These are phyloP conservation scores for Odontomyia ornata DNA, from an alignment of 2,888 invertebrate genomes.

Conservation along the genomic window DNA sequence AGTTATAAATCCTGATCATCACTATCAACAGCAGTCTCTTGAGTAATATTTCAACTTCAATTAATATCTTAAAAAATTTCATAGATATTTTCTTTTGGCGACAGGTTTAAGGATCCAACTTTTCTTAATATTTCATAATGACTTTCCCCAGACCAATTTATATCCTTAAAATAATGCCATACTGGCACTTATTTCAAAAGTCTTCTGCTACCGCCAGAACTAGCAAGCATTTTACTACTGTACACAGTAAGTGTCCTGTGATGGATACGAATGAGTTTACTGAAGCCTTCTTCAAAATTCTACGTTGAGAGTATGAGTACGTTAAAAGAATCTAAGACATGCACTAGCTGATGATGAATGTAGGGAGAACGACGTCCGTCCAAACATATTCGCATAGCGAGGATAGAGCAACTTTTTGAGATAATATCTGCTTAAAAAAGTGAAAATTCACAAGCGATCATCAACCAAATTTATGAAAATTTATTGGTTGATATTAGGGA, in stretches of 20 bases:
- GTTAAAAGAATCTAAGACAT: too few species aligned
- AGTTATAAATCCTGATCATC: too few species aligned
- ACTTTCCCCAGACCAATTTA: constrained; percentile 26
- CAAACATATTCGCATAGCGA: background rate
- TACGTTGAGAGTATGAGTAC: background rate
- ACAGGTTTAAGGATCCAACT: background rate
- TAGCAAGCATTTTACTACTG: background rate
- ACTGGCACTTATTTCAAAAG: background rate
- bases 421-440: too few species aligned
- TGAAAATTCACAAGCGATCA: too few species aligned
- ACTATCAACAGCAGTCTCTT: too few species aligned
- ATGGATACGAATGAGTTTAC: constrained; percentile 5
- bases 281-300: constrained; percentile 14
- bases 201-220: too few species aligned
- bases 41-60: too few species aligned
- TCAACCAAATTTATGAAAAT: too few species aligned
- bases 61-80: too few species aligned
- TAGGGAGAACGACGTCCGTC: constrained; percentile 3
- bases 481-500: too few species aligned
- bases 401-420: background rate
- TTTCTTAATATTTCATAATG: constrained; percentile 28
- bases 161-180: constrained; percentile 28
- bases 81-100: background rate
- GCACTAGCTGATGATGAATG: constrained; percentile 10
- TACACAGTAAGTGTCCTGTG: constrained; percentile 15